Conservation (phyloP, 2,888 invertebrate genomes). For the Athalia cordata region DNA sequence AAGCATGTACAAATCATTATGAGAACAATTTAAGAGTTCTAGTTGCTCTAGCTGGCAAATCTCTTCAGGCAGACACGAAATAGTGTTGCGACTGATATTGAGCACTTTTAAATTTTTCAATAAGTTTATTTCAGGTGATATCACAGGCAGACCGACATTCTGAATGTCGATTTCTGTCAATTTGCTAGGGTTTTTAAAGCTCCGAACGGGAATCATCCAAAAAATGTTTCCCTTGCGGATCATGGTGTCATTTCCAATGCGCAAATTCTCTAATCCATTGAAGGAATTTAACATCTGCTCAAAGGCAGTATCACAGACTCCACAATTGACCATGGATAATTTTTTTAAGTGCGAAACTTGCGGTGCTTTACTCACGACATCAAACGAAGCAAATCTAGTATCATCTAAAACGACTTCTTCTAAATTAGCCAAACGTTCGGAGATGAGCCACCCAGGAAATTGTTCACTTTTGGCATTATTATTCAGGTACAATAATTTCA, state of each 20-base stretch:
- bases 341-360: slow-evolving; percentile 52
- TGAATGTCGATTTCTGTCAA: slow-evolving; percentile 53
- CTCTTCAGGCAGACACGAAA: slow-evolving; percentile 61
- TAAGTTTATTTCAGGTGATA: slow-evolving; percentile 51
- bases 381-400: slow-evolving; percentile 55
- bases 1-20: slow-evolving; percentile 55
- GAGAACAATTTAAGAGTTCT: slow-evolving; percentile 54
- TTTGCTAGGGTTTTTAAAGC: slow-evolving; percentile 47
- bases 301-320: slow-evolving; percentile 52
- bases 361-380: slow-evolving; percentile 38
- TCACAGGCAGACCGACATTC: slow-evolving; percentile 48
- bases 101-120: slow-evolving; percentile 57
- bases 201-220: slow-evolving; percentile 50
- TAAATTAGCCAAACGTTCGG: slow-evolving; percentile 54
- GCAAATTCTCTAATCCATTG: slow-evolving; percentile 54
- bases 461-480: slow-evolving; percentile 49
- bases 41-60: slow-evolving; percentile 59
- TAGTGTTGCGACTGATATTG: slow-evolving; percentile 58
- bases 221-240: slow-evolving; percentile 51
- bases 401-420: slow-evolving; percentile 58
- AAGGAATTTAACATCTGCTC: slow-evolving; percentile 54
- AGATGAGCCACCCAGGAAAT: slow-evolving; percentile 65
- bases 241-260: slow-evolving; percentile 53
- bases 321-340: slow-evolving; percentile 58
- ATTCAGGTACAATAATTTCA: slow-evolving; percentile 57